These are phyloP conservation scores for Odontesthes bonariensis DNA, from an alignment of 2,113 vertebrate species.

Conservation along the genomic window DNA sequence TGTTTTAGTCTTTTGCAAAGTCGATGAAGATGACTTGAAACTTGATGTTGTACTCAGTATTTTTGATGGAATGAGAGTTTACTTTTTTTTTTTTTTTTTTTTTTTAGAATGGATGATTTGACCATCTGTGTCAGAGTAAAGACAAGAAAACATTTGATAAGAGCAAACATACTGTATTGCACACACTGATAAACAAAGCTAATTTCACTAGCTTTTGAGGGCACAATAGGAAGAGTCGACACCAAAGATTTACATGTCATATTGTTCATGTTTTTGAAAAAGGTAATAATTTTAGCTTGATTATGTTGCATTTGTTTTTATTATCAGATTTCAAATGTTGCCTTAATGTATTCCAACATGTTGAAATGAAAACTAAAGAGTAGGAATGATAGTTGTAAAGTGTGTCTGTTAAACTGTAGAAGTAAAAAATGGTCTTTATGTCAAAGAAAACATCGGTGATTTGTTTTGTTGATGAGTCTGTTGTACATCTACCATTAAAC, in stretches of 20 bases:
- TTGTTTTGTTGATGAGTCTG: background rate
- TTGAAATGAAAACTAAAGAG: background rate
- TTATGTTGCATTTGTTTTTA: background rate
- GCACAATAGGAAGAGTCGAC: background rate
- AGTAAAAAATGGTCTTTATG: background rate
- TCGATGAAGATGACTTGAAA: background rate
- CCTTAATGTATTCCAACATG: background rate
- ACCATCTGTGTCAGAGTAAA: background rate
- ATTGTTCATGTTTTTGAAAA: background rate
- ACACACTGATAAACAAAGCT: background rate
- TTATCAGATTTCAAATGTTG: background rate
- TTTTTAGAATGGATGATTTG: background rate
- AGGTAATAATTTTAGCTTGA: background rate
- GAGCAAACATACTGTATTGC: background rate
- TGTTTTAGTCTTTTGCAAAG: background rate
- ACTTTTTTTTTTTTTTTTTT: background rate
- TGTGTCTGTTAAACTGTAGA: background rate
- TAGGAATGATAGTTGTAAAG: accelerated
- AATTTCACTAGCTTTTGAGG: background rate
- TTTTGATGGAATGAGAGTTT: background rate
- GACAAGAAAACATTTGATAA: background rate
- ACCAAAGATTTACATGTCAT: background rate
- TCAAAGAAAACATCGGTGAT: background rate
- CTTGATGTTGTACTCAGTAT: background rate
- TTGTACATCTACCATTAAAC: background rate